These are phyloP conservation scores for Clarias laeviceps DNA, from an alignment of 2,797 vertebrate species.

Conservation along the genomic window DNA sequence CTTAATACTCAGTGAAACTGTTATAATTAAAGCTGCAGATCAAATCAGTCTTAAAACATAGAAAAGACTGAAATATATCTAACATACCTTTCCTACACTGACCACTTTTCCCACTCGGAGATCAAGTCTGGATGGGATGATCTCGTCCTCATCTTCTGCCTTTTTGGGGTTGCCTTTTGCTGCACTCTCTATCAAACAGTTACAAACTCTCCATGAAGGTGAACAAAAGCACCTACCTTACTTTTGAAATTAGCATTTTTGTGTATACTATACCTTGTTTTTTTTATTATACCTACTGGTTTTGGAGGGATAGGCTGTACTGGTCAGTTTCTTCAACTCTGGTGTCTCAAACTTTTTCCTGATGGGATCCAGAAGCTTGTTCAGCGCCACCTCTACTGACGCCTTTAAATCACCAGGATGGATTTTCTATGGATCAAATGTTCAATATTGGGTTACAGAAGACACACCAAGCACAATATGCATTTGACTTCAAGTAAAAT, in stretches of 20 bases:
- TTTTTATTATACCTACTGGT: conserved; percentile 78
- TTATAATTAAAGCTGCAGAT: neutral
- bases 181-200: conserved; percentile 72
- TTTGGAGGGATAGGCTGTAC: conserved; percentile 86
- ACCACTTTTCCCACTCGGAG: conserved; percentile 90
- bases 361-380: conserved; percentile 92
- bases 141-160: conserved; percentile 75
- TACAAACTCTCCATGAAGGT: conserved; percentile 20
- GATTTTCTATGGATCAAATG: conserved; percentile 71
- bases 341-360: conserved; percentile 89
- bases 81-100: conserved; percentile 86
- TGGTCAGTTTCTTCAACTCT: conserved; percentile 85
- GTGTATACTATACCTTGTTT: neutral
- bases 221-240: neutral
- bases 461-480: neutral
- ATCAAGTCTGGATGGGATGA: conserved; percentile 88
- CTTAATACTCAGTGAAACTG: neutral
- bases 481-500: neutral
- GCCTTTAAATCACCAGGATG: conserved; percentile 96
- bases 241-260: neutral
- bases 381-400: conserved; percentile 88
- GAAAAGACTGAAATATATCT: neutral
- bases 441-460: neutral
- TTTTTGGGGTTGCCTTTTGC: conserved; percentile 80
- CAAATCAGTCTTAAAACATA: neutral